Evolutionary conservation across 2,797 vertebrate genomes (phyloP).

Genomic region (Neoniphon sammara): DNA sequence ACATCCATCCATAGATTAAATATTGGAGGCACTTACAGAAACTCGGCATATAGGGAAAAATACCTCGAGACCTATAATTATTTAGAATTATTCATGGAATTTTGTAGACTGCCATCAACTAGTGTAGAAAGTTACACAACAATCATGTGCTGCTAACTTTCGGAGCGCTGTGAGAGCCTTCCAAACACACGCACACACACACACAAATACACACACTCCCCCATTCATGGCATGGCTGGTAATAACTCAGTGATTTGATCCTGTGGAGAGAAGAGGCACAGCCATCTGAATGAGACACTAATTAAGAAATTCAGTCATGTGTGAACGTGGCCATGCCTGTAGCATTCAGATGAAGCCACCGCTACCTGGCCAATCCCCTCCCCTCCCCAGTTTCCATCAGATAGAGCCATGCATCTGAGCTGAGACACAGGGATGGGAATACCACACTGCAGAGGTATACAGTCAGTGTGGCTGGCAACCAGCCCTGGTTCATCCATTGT

Average conservation of each 20-base stretch:
- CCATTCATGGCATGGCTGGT: constrained; percentile 31
- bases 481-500: no score
- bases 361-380: constrained; percentile 38
- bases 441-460: constrained; percentile 22
- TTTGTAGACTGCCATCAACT: constrained; percentile 8
- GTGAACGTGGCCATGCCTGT: constrained; percentile 56
- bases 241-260: constrained; percentile 62
- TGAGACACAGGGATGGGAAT: constrained; percentile 8
- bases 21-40: neutral
- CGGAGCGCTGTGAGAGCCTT: constrained; percentile 23
- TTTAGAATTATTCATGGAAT: constrained; percentile 1
- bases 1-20: neutral
- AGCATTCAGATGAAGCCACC: constrained; percentile 63
- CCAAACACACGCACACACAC: neutral
- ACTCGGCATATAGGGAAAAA: neutral
- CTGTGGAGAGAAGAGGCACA: constrained; percentile 47
- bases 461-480: neutral
- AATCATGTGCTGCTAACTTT: constrained; percentile 35
- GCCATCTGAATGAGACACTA: constrained; percentile 62
- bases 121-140: constrained; percentile 31
- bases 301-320: constrained; percentile 72
- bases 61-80: neutral
- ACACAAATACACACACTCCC: neutral
- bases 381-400: constrained; percentile 26
- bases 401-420: constrained; percentile 37